Base-by-base conservation (phyloP, 2,113 vertebrate species). In the Peromyscus leucopus region DNA sequence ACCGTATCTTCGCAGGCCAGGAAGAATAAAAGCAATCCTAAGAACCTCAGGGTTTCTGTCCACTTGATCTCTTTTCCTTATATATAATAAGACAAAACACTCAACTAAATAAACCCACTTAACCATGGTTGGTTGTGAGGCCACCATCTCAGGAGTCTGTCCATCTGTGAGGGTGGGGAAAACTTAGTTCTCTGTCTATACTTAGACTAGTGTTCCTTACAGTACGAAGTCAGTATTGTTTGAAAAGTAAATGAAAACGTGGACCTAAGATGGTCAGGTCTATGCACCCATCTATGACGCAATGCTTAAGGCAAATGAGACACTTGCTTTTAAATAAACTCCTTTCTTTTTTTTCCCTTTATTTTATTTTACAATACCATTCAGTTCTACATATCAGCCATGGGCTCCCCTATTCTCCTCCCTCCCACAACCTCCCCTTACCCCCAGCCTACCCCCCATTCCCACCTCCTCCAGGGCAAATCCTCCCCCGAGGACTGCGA, bases 1-100 rank as follows among this genome's bases (percentile, higher is more conserved):
- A 74, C 19, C 19, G 10, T 17, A 72, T 13, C 82, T 91, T 51
- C 69, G 51, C 42, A 16, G 82, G 6, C 3, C 42, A 42, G 42
- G 33, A 21, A 84, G 78, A 39, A n/a, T 2, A 46, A 88, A 65
- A 65, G 36, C 28, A 33, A n/a, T 46, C 28, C 71, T 33, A 12
- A 86, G 59, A 91, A 71, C 17, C 39, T 4, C 0, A 0, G 1
- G 8, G 42, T n/a, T 31, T 7, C 11, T 15, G 31, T 80, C 28
- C 51, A n/a, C 22, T 10, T 67, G 59, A 11, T 22, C 17, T 59
- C 89, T 95, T 85, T 88, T 74, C 74, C 67, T 93, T 85, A 4
- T 0, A 39, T 10, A 33, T 0, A 55, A 17, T 16, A 48, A 48
- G 51, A 42, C 42, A 72, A 55, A 78, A 10, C 0, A 31, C 72